Conservation (phyloP, 2,113 vertebrate genomes). For the Periophthalmodon schlosseri region DNA sequence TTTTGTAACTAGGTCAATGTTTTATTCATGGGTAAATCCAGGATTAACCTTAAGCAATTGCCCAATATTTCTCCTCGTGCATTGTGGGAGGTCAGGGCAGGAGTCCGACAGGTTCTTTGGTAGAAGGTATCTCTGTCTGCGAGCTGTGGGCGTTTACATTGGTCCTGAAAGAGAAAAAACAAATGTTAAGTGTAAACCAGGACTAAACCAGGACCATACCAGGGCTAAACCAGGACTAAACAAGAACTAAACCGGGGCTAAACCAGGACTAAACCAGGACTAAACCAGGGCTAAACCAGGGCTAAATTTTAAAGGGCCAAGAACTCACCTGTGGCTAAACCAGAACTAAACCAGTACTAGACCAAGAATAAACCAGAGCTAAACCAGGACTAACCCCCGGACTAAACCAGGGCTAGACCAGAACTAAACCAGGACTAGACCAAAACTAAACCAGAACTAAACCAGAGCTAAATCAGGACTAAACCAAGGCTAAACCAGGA, state of each 20-base stretch:
- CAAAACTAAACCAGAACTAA: no score
- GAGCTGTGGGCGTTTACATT: slow-evolving; percentile 6
- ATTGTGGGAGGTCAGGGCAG: slow-evolving; percentile 7
- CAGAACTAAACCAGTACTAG: background rate
- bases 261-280: background rate
- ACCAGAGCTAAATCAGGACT: no score
- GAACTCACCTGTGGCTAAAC: background rate
- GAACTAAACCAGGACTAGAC: no score
- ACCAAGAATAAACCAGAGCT: background rate
- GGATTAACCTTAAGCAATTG: background rate
- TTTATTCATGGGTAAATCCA: background rate
- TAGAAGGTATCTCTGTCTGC: background rate
- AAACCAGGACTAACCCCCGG: no score
- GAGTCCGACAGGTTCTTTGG: slow-evolving; percentile 13
- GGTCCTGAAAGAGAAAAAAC: slow-evolving; percentile 34
- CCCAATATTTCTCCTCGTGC: background rate
- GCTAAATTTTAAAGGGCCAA: no score
- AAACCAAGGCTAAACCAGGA: no score
- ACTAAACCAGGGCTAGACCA: no score
- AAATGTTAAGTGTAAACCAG: background rate
- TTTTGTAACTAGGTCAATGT: background rate
- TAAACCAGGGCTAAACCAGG: background rate
- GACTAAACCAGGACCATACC: background rate
- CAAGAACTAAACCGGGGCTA: background rate
- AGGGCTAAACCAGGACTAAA: background rate